Evolutionary conservation across 2,113 vertebrate species (phyloP).

Genomic region (Chlorodrepanis virens): DNA sequence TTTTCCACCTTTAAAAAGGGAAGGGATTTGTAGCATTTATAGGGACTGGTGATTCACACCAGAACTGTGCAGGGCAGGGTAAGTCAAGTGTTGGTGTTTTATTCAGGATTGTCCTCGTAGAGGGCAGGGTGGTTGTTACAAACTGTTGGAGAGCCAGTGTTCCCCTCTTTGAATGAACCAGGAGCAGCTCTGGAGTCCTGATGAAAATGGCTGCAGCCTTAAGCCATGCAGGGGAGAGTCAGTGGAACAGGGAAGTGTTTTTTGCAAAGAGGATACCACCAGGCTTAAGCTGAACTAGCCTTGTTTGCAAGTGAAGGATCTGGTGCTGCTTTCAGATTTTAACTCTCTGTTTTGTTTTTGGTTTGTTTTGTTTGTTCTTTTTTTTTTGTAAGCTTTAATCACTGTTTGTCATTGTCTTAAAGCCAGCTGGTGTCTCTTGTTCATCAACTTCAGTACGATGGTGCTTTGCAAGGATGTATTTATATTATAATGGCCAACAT

Average conservation of each 20-base stretch:
- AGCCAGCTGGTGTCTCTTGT: conserved; percentile 74
- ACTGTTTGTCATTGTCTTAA: conserved; percentile 72
- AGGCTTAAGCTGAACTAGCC: conserved; percentile 64
- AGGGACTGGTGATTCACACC: not conserved
- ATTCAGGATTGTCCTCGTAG: not conserved
- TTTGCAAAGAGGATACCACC: conserved; percentile 49
- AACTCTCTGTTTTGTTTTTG: conserved; percentile 59
- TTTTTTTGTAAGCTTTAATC: conserved; percentile 75
- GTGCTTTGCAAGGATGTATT: conserved; percentile 88
- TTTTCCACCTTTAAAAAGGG: not conserved
- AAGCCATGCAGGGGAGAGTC: conserved; percentile 5
- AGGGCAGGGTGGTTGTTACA: not conserved
- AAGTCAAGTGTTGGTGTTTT: not conserved
- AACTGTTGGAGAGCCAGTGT: not conserved
- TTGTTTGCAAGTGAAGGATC: conserved; percentile 80
- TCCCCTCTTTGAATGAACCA: not conserved
- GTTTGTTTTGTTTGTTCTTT: conserved; percentile 43
- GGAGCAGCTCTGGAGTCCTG: not conserved
- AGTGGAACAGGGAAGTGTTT: not conserved
- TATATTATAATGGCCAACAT: conserved; percentile 89
- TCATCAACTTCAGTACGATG: conserved; percentile 75
- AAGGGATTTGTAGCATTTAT: not conserved
- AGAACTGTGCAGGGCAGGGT: not conserved
- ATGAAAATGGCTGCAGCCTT: conserved; percentile 4
- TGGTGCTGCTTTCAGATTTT: conserved; percentile 77